phyloP scores from a whole-genome alignment of 53 echinoderm and acorn worm species.

The Holothuria leucospilota region DNA sequence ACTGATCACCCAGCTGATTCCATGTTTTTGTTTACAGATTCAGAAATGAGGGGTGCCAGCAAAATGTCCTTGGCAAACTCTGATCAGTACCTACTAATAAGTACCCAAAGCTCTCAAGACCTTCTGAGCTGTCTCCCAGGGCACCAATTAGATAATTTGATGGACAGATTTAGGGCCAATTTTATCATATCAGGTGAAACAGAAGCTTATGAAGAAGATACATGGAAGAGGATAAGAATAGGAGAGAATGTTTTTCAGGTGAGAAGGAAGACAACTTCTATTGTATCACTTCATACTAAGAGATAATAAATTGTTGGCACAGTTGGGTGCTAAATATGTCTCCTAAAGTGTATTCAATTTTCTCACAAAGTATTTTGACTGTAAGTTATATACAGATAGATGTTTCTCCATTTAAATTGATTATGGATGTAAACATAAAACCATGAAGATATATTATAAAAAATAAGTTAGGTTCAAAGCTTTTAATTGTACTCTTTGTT shows the following conservation, averaged over 20 bases:
- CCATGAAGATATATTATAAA: too few species aligned
- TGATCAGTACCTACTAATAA: constrained; percentile 83
- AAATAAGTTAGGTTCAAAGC: too few species aligned
- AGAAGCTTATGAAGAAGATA: constrained; percentile 82
- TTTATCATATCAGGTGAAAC: constrained; percentile 77
- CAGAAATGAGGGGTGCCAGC: background rate
- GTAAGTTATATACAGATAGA: too few species aligned
- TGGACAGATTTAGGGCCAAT: constrained; percentile 90
- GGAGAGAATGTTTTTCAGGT: constrained; percentile 75
- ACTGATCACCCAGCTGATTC: too few species aligned
- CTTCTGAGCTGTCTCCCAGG: constrained; percentile 63
- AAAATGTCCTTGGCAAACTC: constrained; percentile 86
- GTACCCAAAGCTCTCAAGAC: constrained; percentile 52
- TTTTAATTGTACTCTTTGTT: too few species aligned
- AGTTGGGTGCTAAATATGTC: too few species aligned
- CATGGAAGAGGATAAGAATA: constrained; percentile 81
- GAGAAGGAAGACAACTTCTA: background rate
- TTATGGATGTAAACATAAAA: too few species aligned
- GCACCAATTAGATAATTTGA: constrained; percentile 66
- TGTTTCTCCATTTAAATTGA: too few species aligned
- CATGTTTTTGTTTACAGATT: background rate
- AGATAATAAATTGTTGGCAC: too few species aligned
- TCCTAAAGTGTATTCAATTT: too few species aligned
- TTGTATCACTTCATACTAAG: background rate
- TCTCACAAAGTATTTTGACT: too few species aligned